Percentiles rank a stretch among this genome's conserved stretches.
These are phyloP conservation scores for Trichopria drosophilae DNA, from an alignment of 2,888 invertebrate species.

Conservation along the genomic window DNA sequence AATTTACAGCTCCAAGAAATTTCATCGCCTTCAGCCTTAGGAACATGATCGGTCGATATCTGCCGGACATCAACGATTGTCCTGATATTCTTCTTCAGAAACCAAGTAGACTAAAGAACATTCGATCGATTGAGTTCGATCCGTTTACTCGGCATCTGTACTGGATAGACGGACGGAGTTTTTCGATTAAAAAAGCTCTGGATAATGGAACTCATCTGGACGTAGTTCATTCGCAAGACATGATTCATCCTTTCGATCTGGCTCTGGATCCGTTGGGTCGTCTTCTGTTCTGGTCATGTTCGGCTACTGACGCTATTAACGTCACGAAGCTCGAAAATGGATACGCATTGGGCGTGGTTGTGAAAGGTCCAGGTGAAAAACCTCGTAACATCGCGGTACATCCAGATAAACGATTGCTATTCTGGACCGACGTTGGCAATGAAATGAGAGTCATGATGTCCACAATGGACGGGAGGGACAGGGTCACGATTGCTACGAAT, in stretches of 20 bases:
- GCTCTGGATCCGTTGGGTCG: constrained; percentile 84
- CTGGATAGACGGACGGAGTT: constrained; percentile 80
- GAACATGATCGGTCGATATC: constrained; percentile 78
- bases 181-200: constrained; percentile 69
- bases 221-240: constrained; percentile 65
- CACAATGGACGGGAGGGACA: constrained; percentile 75
- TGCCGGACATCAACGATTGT: constrained; percentile 78
- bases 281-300: constrained; percentile 86
- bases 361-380: constrained; percentile 76
- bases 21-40: constrained; percentile 86
- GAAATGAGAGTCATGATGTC: constrained; percentile 73
- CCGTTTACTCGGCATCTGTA: constrained; percentile 69
- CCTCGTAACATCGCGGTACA: constrained; percentile 84
- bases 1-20: constrained; percentile 73
- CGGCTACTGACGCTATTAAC: constrained; percentile 82
- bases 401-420: constrained; percentile 74
- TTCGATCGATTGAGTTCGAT: constrained; percentile 86
- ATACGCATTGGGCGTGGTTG: constrained; percentile 68
- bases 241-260: constrained; percentile 75
- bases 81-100: constrained; percentile 81
- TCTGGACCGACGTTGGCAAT: constrained; percentile 78
- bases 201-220: constrained; percentile 67
- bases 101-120: constrained; percentile 75
- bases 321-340: constrained; percentile 76
- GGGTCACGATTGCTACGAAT: constrained; percentile 69